These are phyloP conservation scores for Agrochola macilenta DNA, from an alignment of 2,888 invertebrate genomes.

Conservation along the genomic window DNA sequence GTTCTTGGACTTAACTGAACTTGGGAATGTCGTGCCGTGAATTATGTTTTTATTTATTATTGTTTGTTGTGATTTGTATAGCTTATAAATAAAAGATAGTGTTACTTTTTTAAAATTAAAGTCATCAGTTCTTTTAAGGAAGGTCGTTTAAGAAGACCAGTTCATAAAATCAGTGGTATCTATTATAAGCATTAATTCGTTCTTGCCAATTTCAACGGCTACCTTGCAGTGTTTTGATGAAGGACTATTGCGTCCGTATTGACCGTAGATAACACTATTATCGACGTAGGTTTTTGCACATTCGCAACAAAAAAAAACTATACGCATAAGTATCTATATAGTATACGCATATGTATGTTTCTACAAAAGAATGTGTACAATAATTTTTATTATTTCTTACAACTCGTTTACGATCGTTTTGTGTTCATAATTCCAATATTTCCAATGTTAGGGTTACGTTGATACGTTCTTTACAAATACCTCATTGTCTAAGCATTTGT, in stretches of 20 bases:
- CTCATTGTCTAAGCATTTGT: constrained; percentile 49
- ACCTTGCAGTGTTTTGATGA: constrained; percentile 42
- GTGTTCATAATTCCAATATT: constrained; percentile 47
- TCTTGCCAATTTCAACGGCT: constrained; percentile 35
- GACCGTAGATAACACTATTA: constrained; percentile 50
- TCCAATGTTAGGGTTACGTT: constrained; percentile 56
- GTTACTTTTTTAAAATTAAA: background rate
- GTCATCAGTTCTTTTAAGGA: background rate
- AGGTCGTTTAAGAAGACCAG: constrained; percentile 21
- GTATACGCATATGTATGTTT: background rate
- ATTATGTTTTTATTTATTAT: constrained; percentile 36
- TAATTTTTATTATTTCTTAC: constrained; percentile 10
- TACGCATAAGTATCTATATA: background rate
- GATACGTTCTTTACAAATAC: constrained; percentile 36
- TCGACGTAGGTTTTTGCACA: constrained; percentile 22
- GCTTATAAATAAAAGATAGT: background rate
- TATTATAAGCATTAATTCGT: constrained; percentile 47
- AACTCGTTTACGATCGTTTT: constrained; percentile 11
- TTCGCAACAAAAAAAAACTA: constrained; percentile 24
- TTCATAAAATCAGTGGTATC: background rate
- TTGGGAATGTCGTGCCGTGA: constrained; percentile 33
- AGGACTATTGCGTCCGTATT: constrained; percentile 53
- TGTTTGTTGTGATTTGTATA: background rate
- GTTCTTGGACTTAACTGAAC: constrained; percentile 56
- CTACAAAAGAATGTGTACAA: background rate